phyloP scores from a whole-genome alignment of 2,888 invertebrate species.

The Nemurella pictetii region DNA sequence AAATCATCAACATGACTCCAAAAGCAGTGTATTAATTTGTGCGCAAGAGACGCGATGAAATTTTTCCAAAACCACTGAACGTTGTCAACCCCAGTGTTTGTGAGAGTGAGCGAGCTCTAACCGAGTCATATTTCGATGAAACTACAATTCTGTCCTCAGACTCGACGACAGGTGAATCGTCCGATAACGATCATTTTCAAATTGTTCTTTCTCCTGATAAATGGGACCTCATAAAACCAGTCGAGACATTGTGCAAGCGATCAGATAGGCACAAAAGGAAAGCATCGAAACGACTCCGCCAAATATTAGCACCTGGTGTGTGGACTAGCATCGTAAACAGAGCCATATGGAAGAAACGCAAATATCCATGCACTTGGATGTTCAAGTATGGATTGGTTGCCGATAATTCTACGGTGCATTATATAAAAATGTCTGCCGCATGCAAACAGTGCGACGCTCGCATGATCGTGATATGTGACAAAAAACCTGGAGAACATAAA shows the following conservation, averaged over 20 bases:
- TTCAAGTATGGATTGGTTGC: neutral
- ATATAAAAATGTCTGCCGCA: no score
- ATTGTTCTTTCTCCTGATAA: neutral
- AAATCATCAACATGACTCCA: neutral
- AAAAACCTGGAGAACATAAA: no score
- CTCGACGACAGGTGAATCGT: neutral
- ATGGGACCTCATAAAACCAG: neutral
- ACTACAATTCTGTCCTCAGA: neutral
- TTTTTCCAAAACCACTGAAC: neutral
- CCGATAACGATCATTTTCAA: neutral
- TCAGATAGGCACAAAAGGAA: neutral
- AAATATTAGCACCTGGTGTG: neutral
- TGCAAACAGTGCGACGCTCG: no score
- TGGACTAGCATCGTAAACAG: neutral
- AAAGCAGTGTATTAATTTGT: slow-evolving; percentile 6
- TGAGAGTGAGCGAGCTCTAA: no score
- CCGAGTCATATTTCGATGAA: neutral
- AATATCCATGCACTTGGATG: neutral
- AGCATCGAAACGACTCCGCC: neutral
- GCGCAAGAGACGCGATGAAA: neutral
- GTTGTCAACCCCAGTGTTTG: no score
- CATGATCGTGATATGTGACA: no score
- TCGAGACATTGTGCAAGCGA: neutral
- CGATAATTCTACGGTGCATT: neutral
- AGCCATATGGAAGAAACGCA: neutral